A percentile compares a stretch with the other conserved stretches of the same genome.
Evolutionary conservation across 2,797 vertebrate genomes (phyloP).

Genomic region (Phataginus tricuspis): DNA sequence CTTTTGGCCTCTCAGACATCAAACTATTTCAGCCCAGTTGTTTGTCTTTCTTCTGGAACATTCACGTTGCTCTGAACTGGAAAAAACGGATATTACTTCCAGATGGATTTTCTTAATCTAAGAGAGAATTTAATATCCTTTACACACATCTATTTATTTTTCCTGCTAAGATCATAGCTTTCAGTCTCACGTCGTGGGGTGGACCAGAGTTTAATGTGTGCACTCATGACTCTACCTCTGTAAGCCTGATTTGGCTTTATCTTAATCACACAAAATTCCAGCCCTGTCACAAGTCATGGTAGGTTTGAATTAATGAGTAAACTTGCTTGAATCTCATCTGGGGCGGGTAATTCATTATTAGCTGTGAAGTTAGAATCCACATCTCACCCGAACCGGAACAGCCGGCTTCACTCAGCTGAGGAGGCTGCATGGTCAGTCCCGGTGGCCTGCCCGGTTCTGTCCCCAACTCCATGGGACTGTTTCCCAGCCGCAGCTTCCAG

Average conservation of each 20-base stretch:
- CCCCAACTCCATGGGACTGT: background rate
- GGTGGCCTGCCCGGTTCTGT: background rate
- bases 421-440: background rate
- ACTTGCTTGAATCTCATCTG: background rate
- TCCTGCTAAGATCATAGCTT: background rate
- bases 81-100: background rate
- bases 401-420: background rate
- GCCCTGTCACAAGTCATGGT: background rate
- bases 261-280: conserved; percentile 21
- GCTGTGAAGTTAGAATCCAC: background rate
- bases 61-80: background rate
- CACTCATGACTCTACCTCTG: background rate
- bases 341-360: background rate
- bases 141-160: background rate
- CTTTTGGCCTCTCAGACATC: background rate
- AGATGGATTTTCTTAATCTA: background rate
- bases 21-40: background rate
- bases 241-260: background rate
- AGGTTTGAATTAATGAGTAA: background rate
- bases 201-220: background rate
- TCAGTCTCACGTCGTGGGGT: no score
- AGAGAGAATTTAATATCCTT: background rate
- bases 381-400: background rate
- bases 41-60: background rate
- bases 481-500: background rate